These are phyloP conservation scores for Xenus cinereus DNA, from an alignment of 2,113 vertebrate species.

Conservation along the genomic window DNA sequence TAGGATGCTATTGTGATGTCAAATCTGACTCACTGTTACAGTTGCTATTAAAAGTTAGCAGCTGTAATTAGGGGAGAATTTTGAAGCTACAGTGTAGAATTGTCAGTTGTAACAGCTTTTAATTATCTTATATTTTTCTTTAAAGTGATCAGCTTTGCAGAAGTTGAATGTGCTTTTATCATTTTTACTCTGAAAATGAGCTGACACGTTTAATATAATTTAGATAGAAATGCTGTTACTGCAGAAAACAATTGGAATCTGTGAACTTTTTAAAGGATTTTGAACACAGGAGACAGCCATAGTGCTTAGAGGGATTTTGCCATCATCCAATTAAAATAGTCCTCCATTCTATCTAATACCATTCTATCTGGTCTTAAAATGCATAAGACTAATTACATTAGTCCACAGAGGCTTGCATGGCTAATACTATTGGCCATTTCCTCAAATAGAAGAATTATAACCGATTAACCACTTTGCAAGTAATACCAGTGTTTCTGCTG, in stretches of 20 bases:
- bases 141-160: conserved; percentile 63
- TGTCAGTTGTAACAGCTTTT: conserved; percentile 69
- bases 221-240: conserved; percentile 50
- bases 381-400: conserved; percentile 63
- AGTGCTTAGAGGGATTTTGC: conserved; percentile 39
- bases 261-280: conserved; percentile 50
- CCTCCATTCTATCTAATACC: conserved; percentile 54
- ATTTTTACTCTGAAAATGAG: conserved; percentile 60
- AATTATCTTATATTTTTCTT: conserved; percentile 66
- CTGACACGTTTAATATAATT: conserved; percentile 58
- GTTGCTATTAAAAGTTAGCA: conserved; percentile 64
- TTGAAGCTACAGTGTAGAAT: conserved; percentile 61
- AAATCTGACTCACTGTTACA: conserved; percentile 60
- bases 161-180: conserved; percentile 62
- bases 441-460: conserved; percentile 50
- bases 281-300: conserved; percentile 25
- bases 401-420: conserved; percentile 45
- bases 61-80: conserved; percentile 64
- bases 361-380: conserved; percentile 60
- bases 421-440: conserved; percentile 51
- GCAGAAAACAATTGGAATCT: conserved; percentile 62
- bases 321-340: conserved; percentile 55
- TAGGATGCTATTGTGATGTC: conserved; percentile 25
- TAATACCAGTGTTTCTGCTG: not conserved
- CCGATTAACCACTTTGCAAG: conserved; percentile 35